Conservation (phyloP, 2,888 invertebrate species). For the Pachycephus smyrnensis region DNA sequence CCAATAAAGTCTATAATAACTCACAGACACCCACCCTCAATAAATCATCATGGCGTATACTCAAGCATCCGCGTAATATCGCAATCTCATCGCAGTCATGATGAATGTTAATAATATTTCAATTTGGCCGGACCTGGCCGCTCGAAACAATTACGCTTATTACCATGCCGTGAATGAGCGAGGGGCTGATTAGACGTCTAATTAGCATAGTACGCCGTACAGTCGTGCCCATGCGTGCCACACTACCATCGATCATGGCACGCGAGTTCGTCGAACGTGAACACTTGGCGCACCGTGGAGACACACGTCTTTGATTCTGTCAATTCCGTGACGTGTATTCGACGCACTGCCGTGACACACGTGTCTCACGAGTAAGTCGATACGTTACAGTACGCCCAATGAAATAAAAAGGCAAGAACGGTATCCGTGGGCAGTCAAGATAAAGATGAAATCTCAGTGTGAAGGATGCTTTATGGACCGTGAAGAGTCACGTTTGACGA, state of each 20-base stretch:
- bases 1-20: not conserved
- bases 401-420: not conserved
- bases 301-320: not conserved
- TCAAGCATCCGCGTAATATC: not conserved
- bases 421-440: not conserved
- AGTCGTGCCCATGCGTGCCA: slow-evolving; percentile 39
- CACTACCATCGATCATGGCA: slow-evolving; percentile 48
- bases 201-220: slow-evolving; percentile 49
- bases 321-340: not conserved
- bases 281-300: slow-evolving; percentile 5
- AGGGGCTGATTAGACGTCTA: slow-evolving; percentile 51
- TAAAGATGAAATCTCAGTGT: not conserved
- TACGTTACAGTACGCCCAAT: not conserved
- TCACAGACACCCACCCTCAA: not conserved
- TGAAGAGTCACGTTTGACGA: not conserved
- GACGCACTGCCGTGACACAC: not conserved
- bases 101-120: slow-evolving; percentile 21
- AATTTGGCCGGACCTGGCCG: slow-evolving; percentile 12
- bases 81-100: slow-evolving; percentile 1
- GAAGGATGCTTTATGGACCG: not conserved
- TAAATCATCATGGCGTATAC: not conserved
- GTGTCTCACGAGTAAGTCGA: not conserved
- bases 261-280: slow-evolving; percentile 33
- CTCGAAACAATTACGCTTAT: slow-evolving; percentile 27
- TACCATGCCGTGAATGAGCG: slow-evolving; percentile 32